phyloP scores from a whole-genome alignment of 2,888 invertebrate species.

The Andrena flavipes region DNA sequence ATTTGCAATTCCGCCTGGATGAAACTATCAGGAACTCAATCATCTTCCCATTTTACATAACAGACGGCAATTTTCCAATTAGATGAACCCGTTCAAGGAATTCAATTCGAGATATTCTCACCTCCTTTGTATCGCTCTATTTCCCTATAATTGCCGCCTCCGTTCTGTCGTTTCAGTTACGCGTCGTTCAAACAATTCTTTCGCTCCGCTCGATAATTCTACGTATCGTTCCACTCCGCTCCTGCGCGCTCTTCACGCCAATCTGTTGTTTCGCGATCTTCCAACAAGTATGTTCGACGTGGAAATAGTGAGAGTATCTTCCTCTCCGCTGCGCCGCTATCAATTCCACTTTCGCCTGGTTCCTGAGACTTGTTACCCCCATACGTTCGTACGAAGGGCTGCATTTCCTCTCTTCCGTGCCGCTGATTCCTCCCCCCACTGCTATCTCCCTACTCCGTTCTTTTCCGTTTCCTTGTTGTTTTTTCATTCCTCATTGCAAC shows the following conservation, averaged over 20 bases:
- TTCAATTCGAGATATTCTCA: not conserved
- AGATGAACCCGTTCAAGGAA: not conserved
- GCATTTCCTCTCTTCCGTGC: constrained; percentile 45
- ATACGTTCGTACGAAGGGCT: constrained; percentile 49
- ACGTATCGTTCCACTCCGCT: not conserved
- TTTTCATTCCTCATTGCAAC: constrained; percentile 9
- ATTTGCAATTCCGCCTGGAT: constrained; percentile 52
- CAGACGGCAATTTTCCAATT: not conserved
- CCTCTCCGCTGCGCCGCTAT: constrained; percentile 46
- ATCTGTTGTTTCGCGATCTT: not conserved
- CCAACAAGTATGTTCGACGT: not conserved
- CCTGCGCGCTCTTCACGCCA: not conserved
- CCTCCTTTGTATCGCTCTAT: not conserved
- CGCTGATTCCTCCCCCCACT: constrained; percentile 13
- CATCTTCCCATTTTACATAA: not conserved
- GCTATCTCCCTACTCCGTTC: not conserved
- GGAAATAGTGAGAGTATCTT: constrained; percentile 31
- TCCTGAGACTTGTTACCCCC: constrained; percentile 47
- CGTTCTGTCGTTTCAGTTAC: not conserved
- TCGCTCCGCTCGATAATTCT: not conserved
- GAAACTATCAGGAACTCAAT: not conserved
- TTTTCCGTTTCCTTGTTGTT: no score
- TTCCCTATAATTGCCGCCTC: constrained; percentile 1
- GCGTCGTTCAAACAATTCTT: constrained; percentile 9
- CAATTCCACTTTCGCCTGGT: constrained; percentile 52